phyloP scores from a whole-genome alignment of 2,797 vertebrate species.

The Coilia nasus region DNA sequence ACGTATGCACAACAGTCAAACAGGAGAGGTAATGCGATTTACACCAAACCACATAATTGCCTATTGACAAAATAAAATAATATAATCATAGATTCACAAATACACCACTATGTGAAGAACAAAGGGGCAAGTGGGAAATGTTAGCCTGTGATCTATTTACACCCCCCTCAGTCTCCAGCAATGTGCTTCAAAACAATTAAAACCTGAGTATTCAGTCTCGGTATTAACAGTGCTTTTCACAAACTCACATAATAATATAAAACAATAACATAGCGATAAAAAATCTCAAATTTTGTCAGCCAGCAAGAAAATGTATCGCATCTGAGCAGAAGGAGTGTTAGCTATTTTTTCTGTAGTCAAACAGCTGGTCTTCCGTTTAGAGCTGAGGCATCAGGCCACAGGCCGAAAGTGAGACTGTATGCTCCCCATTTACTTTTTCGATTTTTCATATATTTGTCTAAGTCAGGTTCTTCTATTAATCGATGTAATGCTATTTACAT shows the following conservation, averaged over 20 bases:
- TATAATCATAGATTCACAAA: slow-evolving; percentile 79
- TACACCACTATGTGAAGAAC: slow-evolving; percentile 64
- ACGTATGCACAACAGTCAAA: slow-evolving; percentile 79
- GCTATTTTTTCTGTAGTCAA: slow-evolving; percentile 62
- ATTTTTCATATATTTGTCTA: slow-evolving; percentile 34
- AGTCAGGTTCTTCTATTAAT: slow-evolving; percentile 27
- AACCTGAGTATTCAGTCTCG: slow-evolving; percentile 84
- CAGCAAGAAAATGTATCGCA: slow-evolving; percentile 57
- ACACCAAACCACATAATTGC: slow-evolving; percentile 74
- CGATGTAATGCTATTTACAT: slow-evolving; percentile 64
- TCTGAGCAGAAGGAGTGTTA: slow-evolving; percentile 55
- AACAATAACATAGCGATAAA: slow-evolving; percentile 71
- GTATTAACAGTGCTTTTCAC: slow-evolving; percentile 78
- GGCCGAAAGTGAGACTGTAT: slow-evolving; percentile 56
- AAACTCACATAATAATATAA: slow-evolving; percentile 67
- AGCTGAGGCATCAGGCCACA: slow-evolving; percentile 55
- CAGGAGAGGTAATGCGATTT: slow-evolving; percentile 75
- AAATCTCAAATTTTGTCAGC: slow-evolving; percentile 69
- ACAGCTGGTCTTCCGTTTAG: slow-evolving; percentile 54
- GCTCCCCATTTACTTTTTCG: slow-evolving; percentile 41
- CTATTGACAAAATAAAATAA: slow-evolving; percentile 77
- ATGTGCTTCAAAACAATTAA: slow-evolving; percentile 77
- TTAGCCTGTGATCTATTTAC: slow-evolving; percentile 55
- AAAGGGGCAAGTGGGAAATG: slow-evolving; percentile 46
- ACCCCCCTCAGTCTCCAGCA: slow-evolving; percentile 63